Conservation (phyloP, 1,140 invertebrate genomes). For the Conus ventricosus region DNA sequence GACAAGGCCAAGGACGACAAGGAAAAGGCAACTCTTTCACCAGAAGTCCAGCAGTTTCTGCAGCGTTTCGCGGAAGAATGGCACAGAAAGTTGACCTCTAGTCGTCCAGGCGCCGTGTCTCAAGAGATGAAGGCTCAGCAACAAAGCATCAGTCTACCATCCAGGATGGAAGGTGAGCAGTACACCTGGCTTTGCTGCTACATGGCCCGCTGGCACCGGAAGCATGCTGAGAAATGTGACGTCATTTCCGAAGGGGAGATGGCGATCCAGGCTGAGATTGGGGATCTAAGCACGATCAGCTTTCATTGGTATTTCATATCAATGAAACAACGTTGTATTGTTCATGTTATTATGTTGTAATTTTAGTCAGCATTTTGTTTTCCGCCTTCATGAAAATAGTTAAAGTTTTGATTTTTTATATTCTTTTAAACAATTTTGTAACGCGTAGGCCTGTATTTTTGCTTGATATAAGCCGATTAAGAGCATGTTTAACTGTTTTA, state of each 20-base stretch:
- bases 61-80: conserved; percentile 1
- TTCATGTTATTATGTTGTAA: no score
- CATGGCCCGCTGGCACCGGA: conserved; percentile 26
- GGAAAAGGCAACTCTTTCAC: background rate
- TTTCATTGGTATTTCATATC: no score
- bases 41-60: conserved; percentile 12
- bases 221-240: conserved; percentile 15
- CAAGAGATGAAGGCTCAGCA: background rate
- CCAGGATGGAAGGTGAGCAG: conserved; percentile 3
- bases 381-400: no score
- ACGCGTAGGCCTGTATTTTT: no score
- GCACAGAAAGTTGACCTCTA: background rate
- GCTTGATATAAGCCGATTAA: no score
- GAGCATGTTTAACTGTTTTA: no score
- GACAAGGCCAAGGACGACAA: background rate
- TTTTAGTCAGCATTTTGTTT: no score
- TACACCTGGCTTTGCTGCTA: conserved; percentile 13
- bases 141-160: background rate
- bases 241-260: background rate
- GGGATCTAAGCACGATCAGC: no score
- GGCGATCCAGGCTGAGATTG: background rate
- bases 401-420: no score
- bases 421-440: no score
- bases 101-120: background rate
- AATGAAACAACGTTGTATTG: no score